Conservation (phyloP, 2,797 vertebrate genomes). For the Zonotrichia albicollis region DNA sequence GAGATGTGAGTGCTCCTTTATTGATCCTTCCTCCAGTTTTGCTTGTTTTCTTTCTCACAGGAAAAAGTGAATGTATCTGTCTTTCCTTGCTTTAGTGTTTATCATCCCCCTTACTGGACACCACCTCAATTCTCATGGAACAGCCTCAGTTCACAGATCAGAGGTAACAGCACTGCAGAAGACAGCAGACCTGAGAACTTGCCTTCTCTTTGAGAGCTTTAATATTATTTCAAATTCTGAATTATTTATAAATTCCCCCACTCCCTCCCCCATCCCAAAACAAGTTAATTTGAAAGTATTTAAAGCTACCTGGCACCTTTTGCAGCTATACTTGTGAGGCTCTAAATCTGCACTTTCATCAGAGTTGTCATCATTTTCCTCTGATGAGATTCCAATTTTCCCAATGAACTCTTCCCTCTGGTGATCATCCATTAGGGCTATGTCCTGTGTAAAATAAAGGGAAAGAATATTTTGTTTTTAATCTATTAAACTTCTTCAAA, state of each 20-base stretch:
- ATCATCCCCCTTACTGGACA: background rate
- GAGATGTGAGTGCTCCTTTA: background rate
- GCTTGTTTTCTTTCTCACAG: background rate
- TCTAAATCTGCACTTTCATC: slow-evolving; percentile 89
- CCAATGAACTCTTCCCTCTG: slow-evolving; percentile 94
- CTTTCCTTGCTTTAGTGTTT: background rate
- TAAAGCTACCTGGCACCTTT: slow-evolving; percentile 92
- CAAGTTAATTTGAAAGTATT: slow-evolving; percentile 52
- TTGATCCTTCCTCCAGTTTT: background rate
- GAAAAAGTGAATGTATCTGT: background rate
- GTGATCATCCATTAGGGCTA: slow-evolving; percentile 96
- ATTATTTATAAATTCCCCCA: background rate
- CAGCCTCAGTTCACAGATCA: background rate
- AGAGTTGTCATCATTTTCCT: slow-evolving; percentile 89
- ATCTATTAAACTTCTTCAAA: background rate
- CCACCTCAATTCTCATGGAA: background rate
- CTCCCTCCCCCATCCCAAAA: background rate
- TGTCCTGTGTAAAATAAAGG: slow-evolving; percentile 81
- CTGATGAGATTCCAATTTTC: slow-evolving; percentile 95
- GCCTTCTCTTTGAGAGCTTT: background rate
- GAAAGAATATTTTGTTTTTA: background rate
- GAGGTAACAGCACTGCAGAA: background rate
- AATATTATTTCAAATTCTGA: background rate
- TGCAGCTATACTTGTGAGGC: slow-evolving; percentile 97
- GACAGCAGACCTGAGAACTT: background rate